Conservation (phyloP, 2,888 invertebrate species). For the Peribatodes rhomboidaria region DNA sequence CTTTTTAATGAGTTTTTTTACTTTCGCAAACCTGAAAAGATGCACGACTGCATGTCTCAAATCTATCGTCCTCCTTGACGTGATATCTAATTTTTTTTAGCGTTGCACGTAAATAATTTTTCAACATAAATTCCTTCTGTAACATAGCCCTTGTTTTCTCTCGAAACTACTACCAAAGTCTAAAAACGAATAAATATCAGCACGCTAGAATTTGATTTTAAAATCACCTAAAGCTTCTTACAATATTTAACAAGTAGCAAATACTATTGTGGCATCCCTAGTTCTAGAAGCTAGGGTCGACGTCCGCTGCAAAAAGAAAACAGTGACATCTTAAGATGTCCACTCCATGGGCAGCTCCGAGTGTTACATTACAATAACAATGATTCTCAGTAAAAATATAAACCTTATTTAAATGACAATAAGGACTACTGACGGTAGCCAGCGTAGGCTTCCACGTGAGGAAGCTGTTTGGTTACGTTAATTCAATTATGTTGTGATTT, state of each 20-base stretch:
- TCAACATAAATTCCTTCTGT: too few species aligned
- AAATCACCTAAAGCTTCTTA: background rate
- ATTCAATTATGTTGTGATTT: slow-evolving; percentile 70
- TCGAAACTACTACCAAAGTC: too few species aligned
- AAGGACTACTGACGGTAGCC: slow-evolving; percentile 31
- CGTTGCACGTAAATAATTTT: too few species aligned
- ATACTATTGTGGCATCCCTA: slow-evolving; percentile 61
- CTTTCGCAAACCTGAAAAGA: too few species aligned
- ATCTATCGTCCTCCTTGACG: too few species aligned
- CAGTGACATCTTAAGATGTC: slow-evolving; percentile 82
- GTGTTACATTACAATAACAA: slow-evolving; percentile 83
- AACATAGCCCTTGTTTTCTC: too few species aligned
- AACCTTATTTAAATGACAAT: slow-evolving; percentile 44
- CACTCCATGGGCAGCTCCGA: slow-evolving; percentile 63
- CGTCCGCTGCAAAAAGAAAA: slow-evolving; percentile 82
- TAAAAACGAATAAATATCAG: too few species aligned
- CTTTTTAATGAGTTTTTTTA: too few species aligned
- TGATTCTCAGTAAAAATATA: slow-evolving; percentile 43
- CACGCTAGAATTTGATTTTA: background rate
- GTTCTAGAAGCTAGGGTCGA: slow-evolving; percentile 68
- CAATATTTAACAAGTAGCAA: background rate
- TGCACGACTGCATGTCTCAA: too few species aligned
- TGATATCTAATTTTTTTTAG: too few species aligned
- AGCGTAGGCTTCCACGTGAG: slow-evolving; percentile 31
- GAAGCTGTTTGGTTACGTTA: slow-evolving; percentile 66